Evolutionary conservation across 2,797 vertebrate genomes (phyloP), one percentile per base, ranked within the genome.

Genomic region (Carcharodon carcharias): DNA sequence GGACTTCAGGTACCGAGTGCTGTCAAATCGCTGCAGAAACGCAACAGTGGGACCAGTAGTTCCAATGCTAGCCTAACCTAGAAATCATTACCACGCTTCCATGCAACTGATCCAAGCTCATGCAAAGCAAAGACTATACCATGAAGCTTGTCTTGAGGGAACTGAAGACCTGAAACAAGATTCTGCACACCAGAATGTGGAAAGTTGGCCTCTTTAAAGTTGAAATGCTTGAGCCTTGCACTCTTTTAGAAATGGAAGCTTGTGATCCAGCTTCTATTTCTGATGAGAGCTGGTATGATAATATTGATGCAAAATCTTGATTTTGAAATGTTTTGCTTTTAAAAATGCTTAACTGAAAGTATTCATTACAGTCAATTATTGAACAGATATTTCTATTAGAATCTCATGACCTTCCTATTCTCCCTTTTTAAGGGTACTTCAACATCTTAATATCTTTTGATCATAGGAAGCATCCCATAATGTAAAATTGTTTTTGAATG

Each of bases 51-150:
- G 0, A 99, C 99, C 96, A 99, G 99, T 98, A 99, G 99, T 97
- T 99, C 99, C 96, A 99, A 98, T 31, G 98, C 99, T 98, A 99
- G 99, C 97, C 98, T 99, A 97, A 98, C 98, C 96, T 99, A 99
- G 97, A 96, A 31, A 82, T 63, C 96, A 45, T n/a, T 18, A 80
- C 80, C 73, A 23, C 65, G 63, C 77, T 63, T 63, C 18, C 11
- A 0, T 1, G 31, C 9, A 4, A 65, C 0, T 58, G 31, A 6
- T 96, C 31, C n/a, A 82, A 93, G 96, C 94, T 56, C 7, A 93
- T 73, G 61, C 97, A 96, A 96, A 96, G 96, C 96, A 96, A 93
- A 96, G 61, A 87, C 96, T 96, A 91, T 80, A 96, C 96, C 96
- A 92, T 96, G 89, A 96, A 80, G 16, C 63, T n/a, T 69, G n/a